Evolutionary conservation across 2,888 invertebrate genomes (phyloP), one percentile per base, ranked within the genome.

Genomic region (Buathra laborator): DNA sequence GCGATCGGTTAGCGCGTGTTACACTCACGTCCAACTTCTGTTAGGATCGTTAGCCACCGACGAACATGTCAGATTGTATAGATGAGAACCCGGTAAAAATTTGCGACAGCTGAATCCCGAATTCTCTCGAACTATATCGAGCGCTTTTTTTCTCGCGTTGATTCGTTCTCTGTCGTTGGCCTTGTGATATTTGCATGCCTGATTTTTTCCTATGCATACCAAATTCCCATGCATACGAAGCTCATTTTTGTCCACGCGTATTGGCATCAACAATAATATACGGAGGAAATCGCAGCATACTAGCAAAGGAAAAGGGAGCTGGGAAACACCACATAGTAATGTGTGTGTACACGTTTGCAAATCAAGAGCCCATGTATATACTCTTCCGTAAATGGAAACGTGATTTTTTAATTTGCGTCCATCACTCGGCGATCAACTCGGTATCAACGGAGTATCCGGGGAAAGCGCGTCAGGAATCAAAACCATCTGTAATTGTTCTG

Each of bases 161-260:
- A 67, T 77, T 80, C 56, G 44, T 53, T 44, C 59, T 43, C 48
- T 14, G 19, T 3, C 37, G 64, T 37, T 56, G 56, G 71, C 76
- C 66, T 66, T 66, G 68, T 24, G 19, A 64, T 75, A 85, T 82
- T 85, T 85, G 74, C 70, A 79, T 82, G 43, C 82, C 64, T 59
- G 70, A 75, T 71, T 81, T 85, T 85, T 79, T 85, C 76, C 79
- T 56, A 85, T 85, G 85, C 85, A 85, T 82, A 85, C 44, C 37
- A 85, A 85, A 82, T 85, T 82, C 82, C 51, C 71, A 85, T 82
- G 81, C 81, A 85, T 82, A 82, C 74, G 74, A 81, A 85, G 81
- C 56, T 74, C 44, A 78, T 81, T 81, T 84, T 78, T 75, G 53
- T 74, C 46, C 70, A 53, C 48, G 70, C 51, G 51, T 67, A 78